These are phyloP conservation scores for Ascaphus truei DNA, from an alignment of 2,113 vertebrate species.

Conservation along the genomic window DNA sequence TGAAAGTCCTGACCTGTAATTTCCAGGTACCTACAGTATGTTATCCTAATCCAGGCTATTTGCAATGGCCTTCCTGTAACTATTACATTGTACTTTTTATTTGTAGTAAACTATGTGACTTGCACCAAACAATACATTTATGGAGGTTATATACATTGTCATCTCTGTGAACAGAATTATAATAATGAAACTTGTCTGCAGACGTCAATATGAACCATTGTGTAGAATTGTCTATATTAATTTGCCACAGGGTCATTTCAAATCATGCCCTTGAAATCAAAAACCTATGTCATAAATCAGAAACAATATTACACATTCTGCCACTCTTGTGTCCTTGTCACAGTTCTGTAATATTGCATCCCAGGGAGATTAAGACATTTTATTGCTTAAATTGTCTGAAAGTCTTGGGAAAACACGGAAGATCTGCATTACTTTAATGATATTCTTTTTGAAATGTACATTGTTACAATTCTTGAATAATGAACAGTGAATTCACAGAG, in stretches of 20 bases:
- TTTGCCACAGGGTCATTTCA: slow-evolving; percentile 47
- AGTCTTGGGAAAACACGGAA: slow-evolving; percentile 49
- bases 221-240: slow-evolving; percentile 43
- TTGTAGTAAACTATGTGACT: slow-evolving; percentile 63
- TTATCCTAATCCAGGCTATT: too few relatives aligned
- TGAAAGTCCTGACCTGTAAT: too few relatives aligned
- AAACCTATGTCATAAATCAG: slow-evolving; percentile 60
- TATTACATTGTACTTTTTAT: slow-evolving; percentile 68
- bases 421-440: slow-evolving; percentile 51
- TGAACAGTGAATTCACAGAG: slow-evolving; percentile 51
- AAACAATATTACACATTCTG: slow-evolving; percentile 56
- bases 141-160: slow-evolving; percentile 68
- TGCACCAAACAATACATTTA: slow-evolving; percentile 62
- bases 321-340: slow-evolving; percentile 55
- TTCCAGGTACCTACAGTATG: too few relatives aligned
- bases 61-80: too few relatives aligned
- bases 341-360: slow-evolving; percentile 46
- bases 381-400: slow-evolving; percentile 55
- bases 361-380: slow-evolving; percentile 55
- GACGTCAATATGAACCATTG: slow-evolving; percentile 55
- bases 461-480: slow-evolving; percentile 48
- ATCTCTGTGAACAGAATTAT: slow-evolving; percentile 64
- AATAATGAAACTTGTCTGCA: slow-evolving; percentile 51
- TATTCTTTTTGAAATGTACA: slow-evolving; percentile 54
- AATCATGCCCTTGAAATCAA: slow-evolving; percentile 63